Evolutionary conservation across 2,888 invertebrate genomes (phyloP).

Genomic region (Drosophila rubida): DNA sequence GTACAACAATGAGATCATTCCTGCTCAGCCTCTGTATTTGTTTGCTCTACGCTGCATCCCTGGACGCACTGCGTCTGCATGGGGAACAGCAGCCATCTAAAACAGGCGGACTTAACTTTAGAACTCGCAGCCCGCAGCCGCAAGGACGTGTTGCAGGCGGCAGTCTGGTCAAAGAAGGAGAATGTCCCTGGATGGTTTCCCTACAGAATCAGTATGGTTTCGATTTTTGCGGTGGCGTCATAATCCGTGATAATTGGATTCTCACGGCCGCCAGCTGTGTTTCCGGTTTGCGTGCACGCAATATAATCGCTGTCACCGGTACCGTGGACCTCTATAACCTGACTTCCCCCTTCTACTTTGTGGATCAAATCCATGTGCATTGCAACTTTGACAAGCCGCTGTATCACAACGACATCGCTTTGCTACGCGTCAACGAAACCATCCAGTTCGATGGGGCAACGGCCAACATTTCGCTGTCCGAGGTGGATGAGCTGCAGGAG

Average conservation of each 20-base stretch:
- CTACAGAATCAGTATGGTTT: slow-evolving; percentile 65
- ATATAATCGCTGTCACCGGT: slow-evolving; percentile 63
- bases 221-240: slow-evolving; percentile 77
- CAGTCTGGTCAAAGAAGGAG: slow-evolving; percentile 35
- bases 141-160: slow-evolving; percentile 70
- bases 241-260: slow-evolving; percentile 63
- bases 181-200: slow-evolving; percentile 79
- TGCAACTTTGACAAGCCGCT: slow-evolving; percentile 72
- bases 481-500: slow-evolving; percentile 82
- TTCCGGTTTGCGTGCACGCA: slow-evolving; percentile 48
- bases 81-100: slow-evolving; percentile 52
- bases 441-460: slow-evolving; percentile 86
- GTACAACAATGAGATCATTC: slow-evolving; percentile 53
- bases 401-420: slow-evolving; percentile 88
- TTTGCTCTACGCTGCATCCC: slow-evolving; percentile 5
- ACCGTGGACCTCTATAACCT: slow-evolving; percentile 59
- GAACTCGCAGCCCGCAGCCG: background rate
- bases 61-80: slow-evolving; percentile 48
- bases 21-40: slow-evolving; percentile 20
- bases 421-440: slow-evolving; percentile 86
- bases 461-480: slow-evolving; percentile 85
- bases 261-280: slow-evolving; percentile 82
- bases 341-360: slow-evolving; percentile 41
- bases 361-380: slow-evolving; percentile 58
- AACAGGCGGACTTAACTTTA: background rate